Evolutionary conservation across 2,888 invertebrate genomes (phyloP).

Genomic region (Siphonodentalium dalli): DNA sequence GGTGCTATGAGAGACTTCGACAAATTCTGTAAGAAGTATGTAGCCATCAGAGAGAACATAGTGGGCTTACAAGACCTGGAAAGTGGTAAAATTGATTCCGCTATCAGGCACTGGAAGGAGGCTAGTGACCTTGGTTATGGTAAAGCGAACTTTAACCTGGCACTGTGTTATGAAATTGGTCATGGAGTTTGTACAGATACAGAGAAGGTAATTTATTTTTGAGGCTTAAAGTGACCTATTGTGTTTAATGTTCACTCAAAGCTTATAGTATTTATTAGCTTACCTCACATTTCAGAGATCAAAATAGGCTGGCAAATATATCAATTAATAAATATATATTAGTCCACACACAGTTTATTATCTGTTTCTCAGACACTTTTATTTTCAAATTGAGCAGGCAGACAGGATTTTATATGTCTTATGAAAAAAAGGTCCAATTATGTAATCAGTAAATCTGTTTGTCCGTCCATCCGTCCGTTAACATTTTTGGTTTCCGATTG

Average conservation of each 20-base stretch:
- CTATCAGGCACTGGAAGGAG: conserved; percentile 39
- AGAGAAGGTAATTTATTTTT: conserved; percentile 59
- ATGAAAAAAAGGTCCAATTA: too few relatives aligned
- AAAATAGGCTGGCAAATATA: too few relatives aligned
- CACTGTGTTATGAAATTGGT: conserved; percentile 75
- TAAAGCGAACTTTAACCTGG: conserved; percentile 74
- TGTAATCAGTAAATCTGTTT: too few relatives aligned
- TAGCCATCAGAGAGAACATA: conserved; percentile 40
- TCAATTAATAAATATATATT: not conserved
- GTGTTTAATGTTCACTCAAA: not conserved
- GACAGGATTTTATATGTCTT: too few relatives aligned
- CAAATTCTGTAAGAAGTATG: conserved; percentile 39
- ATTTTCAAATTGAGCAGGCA: too few relatives aligned
- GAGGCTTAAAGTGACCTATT: not conserved
- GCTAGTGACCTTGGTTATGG: conserved; percentile 60
- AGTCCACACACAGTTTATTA: too few relatives aligned
- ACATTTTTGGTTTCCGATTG: too few relatives aligned
- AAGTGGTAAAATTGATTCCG: conserved; percentile 37
- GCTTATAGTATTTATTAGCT: too few relatives aligned
- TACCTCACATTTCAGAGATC: too few relatives aligned
- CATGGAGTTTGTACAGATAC: conserved; percentile 72
- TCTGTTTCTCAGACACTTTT: too few relatives aligned
- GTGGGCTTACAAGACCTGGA: conserved; percentile 37
- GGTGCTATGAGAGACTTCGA: conserved; percentile 44
- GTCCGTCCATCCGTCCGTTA: too few relatives aligned